Evolutionary conservation across 2,113 vertebrate genomes (phyloP), one percentile per base, ranked within the genome.

Genomic region (Todiramphus chloris): DNA sequence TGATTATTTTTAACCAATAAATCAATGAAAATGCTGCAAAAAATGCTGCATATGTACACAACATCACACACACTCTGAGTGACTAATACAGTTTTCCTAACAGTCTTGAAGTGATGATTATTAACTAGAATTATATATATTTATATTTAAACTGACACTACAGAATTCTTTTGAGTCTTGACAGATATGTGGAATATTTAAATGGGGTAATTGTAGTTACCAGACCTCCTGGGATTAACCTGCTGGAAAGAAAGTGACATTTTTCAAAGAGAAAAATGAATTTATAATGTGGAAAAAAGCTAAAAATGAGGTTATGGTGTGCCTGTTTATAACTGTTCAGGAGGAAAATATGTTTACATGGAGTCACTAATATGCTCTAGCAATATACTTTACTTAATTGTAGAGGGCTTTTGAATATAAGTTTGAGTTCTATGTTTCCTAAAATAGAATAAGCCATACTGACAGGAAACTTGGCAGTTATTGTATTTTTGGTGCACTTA

Each of bases 111-210:
- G 97, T 96, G 96, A 97, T 96, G 96, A 98, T 97, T 95, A 97
- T 97, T 98, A 98, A 96, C 95, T 97, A 89, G 97, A 98, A 98
- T 98, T 98, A 98, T 96, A 98, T 98, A 97, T 98, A 98, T 98
- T 98, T 98, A 98, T 98, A 98, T 97, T 98, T 98, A 97, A 98
- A 98, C 97, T 98, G 98, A 98, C 98, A 98, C 97, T 94, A 98
- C 97, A 96, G 97, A 98, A 98, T 97, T 98, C 96, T 98, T 98
- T 98, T 97, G 97, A 98, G 85, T 96, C 98, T 98, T 98, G 98
- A 98, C 97, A 98, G 98, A 97, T 97, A 98, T 53, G 85, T 97
- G 96, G 98, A 98, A 97, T 98, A 97, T 97, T 98, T 98, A 98
- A 98, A 98, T 98, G 94, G 93, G 97, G 97, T 98, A 98, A 98